Evolutionary conservation across 1,140 invertebrate species (phyloP), one percentile per base, ranked within the genome.

Genomic region (Penaeus indicus): DNA sequence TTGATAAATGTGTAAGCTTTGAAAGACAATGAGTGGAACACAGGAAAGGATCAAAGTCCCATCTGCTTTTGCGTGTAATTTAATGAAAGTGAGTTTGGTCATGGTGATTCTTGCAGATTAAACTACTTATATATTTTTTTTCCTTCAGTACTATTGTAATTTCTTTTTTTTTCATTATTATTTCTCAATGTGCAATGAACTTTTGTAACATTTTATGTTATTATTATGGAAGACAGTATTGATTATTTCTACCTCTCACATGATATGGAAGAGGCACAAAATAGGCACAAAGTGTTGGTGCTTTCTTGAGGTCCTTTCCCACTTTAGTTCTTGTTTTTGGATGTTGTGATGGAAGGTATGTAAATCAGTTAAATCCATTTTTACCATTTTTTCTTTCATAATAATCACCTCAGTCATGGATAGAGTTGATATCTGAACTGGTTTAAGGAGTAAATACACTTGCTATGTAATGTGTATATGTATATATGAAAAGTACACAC

Each of bases 201-300:
- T 54, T 54, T 54, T 54, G 54, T 54, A 54, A 54, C 54, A 13
- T 54, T 54, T 54, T 54, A 54, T 54, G 54, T 54, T 54, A 54
- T 54, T 11, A 54, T 54, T 54, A 54, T 54, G 54, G 54, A 86
- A 25, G 69, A 67, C 85, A 86, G 77, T 86, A 80, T 80, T 86
- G 63, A 80, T 80, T 86, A 54, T 86, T 86, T 86, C 38, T 86
- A 86, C 62, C 85, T 86, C 85, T 80, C n/a, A 42, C 60, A 61
- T 22, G 79, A 78, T 80, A 38, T 80, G 77, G 54, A 86, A 81
- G 77, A 80, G 85, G 85, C 85, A 86, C 85, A 86, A 86, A 86
- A 81, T 79, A 63, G 85, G 85, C 85, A 86, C 85, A 86, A 86
- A 86, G n/a, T 81, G 54, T 67, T 86, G 85, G 85, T 86, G 85